Evolutionary conservation across 2,888 invertebrate species (phyloP).

Genomic region (Mesochorus sp.): DNA sequence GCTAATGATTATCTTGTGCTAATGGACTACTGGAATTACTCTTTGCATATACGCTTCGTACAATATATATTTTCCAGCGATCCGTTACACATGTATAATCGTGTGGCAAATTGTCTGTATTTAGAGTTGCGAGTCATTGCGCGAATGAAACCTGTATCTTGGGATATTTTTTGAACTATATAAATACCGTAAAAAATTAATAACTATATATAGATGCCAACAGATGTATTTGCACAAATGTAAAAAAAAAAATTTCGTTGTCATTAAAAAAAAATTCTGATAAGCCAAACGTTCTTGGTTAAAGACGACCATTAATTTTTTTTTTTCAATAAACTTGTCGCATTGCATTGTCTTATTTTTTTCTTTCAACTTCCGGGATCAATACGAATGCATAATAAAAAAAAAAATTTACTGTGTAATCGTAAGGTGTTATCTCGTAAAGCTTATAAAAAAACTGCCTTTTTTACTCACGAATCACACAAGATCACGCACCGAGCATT

Average conservation of each 20-base stretch:
- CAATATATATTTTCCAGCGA: neutral
- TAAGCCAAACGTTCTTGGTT: conserved; percentile 13
- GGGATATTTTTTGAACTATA: too few species aligned
- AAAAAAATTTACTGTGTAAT: neutral
- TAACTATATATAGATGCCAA: too few species aligned
- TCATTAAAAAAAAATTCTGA: neutral
- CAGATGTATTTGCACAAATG: neutral
- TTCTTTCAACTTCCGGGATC: conserved; percentile 36
- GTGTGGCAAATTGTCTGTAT: conserved; percentile 19
- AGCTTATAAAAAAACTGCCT: neutral
- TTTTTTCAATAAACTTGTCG: neutral
- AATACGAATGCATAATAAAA: too few species aligned
- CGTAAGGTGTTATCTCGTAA: neutral
- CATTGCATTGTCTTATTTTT: neutral
- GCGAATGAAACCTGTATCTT: conserved; percentile 8
- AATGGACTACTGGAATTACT: conserved; percentile 49
- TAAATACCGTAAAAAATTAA: too few species aligned
- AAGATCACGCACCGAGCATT: neutral
- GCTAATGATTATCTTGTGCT: conserved; percentile 24
- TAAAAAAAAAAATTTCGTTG: neutral
- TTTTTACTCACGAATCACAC: neutral
- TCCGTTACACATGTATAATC: conserved; percentile 31
- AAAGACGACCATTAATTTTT: conserved; percentile 41
- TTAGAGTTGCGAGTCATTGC: conserved; percentile 12
- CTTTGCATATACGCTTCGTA: conserved; percentile 18